A percentile compares a stretch with the other conserved stretches of the same genome.
These are phyloP conservation scores for Parthenolecanium corni DNA, from an alignment of 2,888 invertebrate species.

Conservation along the genomic window DNA sequence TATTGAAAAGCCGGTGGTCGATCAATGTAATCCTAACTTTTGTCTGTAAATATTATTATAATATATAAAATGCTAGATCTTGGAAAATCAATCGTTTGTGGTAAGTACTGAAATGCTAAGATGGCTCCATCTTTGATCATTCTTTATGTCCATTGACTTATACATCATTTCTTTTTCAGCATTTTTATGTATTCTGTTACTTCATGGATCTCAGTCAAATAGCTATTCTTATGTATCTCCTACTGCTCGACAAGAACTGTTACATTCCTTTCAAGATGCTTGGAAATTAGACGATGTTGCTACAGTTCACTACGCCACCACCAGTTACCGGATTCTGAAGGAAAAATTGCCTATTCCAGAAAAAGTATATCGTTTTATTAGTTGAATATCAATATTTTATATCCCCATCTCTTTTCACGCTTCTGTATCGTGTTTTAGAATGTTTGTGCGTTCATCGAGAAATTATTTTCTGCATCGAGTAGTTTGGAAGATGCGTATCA, in stretches of 20 bases:
- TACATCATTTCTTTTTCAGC: background rate
- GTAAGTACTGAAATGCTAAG: too few species aligned
- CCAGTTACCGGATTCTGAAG: conserved; percentile 12
- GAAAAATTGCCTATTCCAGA: conserved; percentile 7
- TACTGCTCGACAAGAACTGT: conserved; percentile 1
- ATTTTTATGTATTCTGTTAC: background rate
- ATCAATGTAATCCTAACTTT: too few species aligned
- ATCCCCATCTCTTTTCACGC: background rate
- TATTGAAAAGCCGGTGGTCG: too few species aligned
- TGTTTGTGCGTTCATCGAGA: conserved; percentile 5
- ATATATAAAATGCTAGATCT: too few species aligned
- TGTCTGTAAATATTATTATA: too few species aligned
- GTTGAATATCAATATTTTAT: background rate
- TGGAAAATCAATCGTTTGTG: too few species aligned
- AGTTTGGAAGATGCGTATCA: conserved; percentile 1
- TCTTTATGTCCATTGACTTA: background rate
- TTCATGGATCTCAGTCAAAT: background rate
- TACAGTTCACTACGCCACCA: conserved; percentile 14
- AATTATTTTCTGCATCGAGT: background rate
- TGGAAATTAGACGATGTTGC: conserved; percentile 23
- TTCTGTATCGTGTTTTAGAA: background rate
- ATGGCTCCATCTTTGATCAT: too few species aligned
- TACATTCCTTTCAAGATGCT: conserved; percentile 11
- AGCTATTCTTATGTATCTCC: conserved; percentile 1
- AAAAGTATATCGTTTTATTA: background rate